A percentile compares a stretch with the other conserved stretches of the same genome.
Conservation (phyloP, 2,113 vertebrate genomes). For the Talpa occidentalis region DNA sequence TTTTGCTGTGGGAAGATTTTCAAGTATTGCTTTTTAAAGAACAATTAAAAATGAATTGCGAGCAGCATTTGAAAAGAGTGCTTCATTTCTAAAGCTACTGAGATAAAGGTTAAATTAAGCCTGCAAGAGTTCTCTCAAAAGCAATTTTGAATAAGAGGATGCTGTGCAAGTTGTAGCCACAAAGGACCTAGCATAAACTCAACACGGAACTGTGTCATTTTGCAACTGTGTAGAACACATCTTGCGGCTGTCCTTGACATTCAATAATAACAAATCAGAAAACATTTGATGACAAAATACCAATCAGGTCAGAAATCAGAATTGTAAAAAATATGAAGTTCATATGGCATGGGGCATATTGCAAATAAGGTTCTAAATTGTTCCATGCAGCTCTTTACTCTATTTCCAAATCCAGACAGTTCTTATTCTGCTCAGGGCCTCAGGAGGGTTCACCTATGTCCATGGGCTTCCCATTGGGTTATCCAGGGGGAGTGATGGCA, state of each 20-base stretch:
- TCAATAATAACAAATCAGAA: neutral
- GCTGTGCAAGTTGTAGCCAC: neutral
- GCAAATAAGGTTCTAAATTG: neutral
- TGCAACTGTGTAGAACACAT: neutral
- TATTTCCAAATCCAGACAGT: neutral
- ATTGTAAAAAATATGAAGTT: neutral
- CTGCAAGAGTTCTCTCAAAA: slow-evolving; percentile 27
- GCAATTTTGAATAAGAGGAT: slow-evolving; percentile 29
- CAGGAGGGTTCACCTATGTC: neutral
- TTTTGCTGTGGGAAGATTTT: slow-evolving; percentile 38
- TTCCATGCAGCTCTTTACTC: neutral
- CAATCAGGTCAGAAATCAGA: neutral
- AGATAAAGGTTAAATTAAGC: slow-evolving; percentile 66
- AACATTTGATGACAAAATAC: neutral
- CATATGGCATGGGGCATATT: neutral
- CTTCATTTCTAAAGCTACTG: slow-evolving; percentile 49
- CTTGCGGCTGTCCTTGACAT: neutral
- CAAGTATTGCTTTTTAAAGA: slow-evolving; percentile 59
- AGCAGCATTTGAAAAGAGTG: slow-evolving; percentile 51
- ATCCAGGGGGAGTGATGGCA: neutral
- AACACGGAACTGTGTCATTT: neutral
- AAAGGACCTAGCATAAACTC: neutral
- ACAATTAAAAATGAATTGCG: slow-evolving; percentile 64
- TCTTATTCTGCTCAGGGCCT: neutral
- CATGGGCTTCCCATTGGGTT: neutral